Evolutionary conservation across 92 coral and sea anemone species (phyloP).

Genomic region (Micromussa lordhowensis): DNA sequence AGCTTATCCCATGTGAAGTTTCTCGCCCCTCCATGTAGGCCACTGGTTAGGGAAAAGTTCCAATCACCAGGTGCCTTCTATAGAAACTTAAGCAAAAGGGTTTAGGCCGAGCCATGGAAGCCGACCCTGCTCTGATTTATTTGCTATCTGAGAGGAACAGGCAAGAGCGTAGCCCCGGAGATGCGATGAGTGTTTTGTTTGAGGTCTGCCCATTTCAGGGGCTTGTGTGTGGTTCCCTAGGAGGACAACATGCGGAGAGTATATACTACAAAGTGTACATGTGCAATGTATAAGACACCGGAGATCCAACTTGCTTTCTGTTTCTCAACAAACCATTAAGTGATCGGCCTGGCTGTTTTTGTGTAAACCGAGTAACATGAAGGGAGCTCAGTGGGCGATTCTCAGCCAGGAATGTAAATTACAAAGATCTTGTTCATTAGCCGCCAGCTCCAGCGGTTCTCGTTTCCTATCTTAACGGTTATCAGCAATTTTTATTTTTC

Average conservation of each 20-base stretch:
- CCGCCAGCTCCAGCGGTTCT: constrained; percentile 48
- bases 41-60: constrained; percentile 73
- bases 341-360: constrained; percentile 26
- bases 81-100: constrained; percentile 75
- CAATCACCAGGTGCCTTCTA: constrained; percentile 85
- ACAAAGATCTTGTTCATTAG: constrained; percentile 47
- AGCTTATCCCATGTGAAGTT: constrained; percentile 64
- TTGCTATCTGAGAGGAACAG: constrained; percentile 53
- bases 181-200: constrained; percentile 52
- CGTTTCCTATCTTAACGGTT: constrained; percentile 69
- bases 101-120: constrained; percentile 53
- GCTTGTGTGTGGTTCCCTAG: constrained; percentile 64
- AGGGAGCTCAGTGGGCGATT: constrained; percentile 37
- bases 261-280: constrained; percentile 18
- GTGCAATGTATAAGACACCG: constrained; percentile 28
- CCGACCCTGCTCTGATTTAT: constrained; percentile 23
- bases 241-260: constrained; percentile 51
- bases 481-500: constrained; percentile 72
- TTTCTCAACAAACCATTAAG: constrained; percentile 25
- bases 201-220: constrained; percentile 41
- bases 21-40: constrained; percentile 65
- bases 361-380: constrained; percentile 11
- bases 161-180: constrained; percentile 69
- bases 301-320: constrained; percentile 36
- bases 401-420: constrained; percentile 38